A percentile compares a stretch with the other conserved stretches of the same genome.
Evolutionary conservation across 2,888 invertebrate species (phyloP).

Genomic region (Ectropis crepuscularia): DNA sequence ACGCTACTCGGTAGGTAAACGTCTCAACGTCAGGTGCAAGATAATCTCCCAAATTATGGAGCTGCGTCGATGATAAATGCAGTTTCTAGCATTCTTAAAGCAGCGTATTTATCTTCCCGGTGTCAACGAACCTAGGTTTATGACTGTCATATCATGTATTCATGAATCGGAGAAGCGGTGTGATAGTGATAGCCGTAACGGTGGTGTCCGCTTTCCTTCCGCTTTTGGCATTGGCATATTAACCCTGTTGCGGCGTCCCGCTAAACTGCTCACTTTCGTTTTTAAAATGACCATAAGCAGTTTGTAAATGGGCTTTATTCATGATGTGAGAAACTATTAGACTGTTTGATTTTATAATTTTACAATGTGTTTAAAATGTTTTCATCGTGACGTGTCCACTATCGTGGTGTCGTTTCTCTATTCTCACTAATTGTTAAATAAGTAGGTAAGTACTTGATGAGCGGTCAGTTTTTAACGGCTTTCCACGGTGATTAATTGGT

Average conservation of each 20-base stretch:
- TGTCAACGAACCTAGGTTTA: slow-evolving; percentile 4
- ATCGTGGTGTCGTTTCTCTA: too few relatives aligned
- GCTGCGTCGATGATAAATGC: background rate
- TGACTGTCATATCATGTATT: slow-evolving; percentile 9
- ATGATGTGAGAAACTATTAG: background rate
- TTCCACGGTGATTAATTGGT: too few relatives aligned
- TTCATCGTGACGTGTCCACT: too few relatives aligned
- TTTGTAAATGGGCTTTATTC: background rate
- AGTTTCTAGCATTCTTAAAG: background rate
- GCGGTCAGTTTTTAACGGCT: too few relatives aligned
- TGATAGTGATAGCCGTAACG: slow-evolving; percentile 41
- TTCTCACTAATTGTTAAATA: too few relatives aligned
- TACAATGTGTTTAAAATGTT: too few relatives aligned
- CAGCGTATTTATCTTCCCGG: background rate
- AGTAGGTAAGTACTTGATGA: too few relatives aligned
- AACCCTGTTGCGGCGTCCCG: slow-evolving; percentile 63
- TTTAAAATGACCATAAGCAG: slow-evolving; percentile 41
- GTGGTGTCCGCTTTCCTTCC: slow-evolving; percentile 67
- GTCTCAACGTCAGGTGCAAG: slow-evolving; percentile 22
- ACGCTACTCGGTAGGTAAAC: slow-evolving; percentile 36
- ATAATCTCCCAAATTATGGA: slow-evolving; percentile 1
- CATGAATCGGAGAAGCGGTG: slow-evolving; percentile 13
- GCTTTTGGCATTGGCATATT: slow-evolving; percentile 62
- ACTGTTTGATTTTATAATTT: background rate
- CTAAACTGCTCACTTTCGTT: slow-evolving; percentile 64